These are phyloP conservation scores for Pseudobourletiella spinata DNA, from an alignment of 1,140 invertebrate species.

Conservation along the genomic window DNA sequence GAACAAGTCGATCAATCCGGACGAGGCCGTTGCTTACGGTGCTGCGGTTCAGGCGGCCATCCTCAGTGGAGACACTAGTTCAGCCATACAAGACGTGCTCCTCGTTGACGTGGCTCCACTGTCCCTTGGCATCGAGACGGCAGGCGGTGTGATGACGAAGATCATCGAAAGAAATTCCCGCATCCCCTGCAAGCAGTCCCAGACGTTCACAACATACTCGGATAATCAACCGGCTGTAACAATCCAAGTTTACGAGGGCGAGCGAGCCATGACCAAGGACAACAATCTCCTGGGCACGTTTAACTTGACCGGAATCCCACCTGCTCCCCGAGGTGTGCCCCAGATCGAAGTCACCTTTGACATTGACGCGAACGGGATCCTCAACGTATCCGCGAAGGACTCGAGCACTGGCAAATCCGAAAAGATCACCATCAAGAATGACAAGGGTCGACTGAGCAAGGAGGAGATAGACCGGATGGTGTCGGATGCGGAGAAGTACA, in stretches of 20 bases:
- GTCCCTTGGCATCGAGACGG: conserved; percentile 50
- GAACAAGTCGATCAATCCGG: conserved; percentile 72
- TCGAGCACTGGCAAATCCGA: conserved; percentile 55
- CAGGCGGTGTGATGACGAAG: conserved; percentile 50
- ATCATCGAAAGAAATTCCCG: conserved; percentile 52
- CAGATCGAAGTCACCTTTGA: conserved; percentile 70
- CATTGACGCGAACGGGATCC: conserved; percentile 68
- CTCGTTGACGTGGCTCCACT: conserved; percentile 49
- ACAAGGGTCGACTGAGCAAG: conserved; percentile 62
- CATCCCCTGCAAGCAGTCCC: conserved; percentile 48
- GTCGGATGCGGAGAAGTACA: conserved; percentile 61
- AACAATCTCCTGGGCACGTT: conserved; percentile 71
- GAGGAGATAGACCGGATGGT: conserved; percentile 90
- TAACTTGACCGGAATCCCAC: conserved; percentile 66
- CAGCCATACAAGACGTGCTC: conserved; percentile 47
- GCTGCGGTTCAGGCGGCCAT: conserved; percentile 55
- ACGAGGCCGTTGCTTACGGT: conserved; percentile 71
- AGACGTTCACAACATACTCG: conserved; percentile 48
- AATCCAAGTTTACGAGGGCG: conserved; percentile 71
- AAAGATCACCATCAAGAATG: conserved; percentile 26
- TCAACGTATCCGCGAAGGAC: conserved; percentile 70
- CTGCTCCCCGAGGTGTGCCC: conserved; percentile 67
- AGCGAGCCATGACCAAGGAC: conserved; percentile 67
- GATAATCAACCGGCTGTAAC: conserved; percentile 63
- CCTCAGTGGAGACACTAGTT: conserved; percentile 43